A percentile compares a stretch with the other conserved stretches of the same genome.
Conservation (phyloP, 2,797 vertebrate species). For the Catamblyrhynchus diadema region DNA sequence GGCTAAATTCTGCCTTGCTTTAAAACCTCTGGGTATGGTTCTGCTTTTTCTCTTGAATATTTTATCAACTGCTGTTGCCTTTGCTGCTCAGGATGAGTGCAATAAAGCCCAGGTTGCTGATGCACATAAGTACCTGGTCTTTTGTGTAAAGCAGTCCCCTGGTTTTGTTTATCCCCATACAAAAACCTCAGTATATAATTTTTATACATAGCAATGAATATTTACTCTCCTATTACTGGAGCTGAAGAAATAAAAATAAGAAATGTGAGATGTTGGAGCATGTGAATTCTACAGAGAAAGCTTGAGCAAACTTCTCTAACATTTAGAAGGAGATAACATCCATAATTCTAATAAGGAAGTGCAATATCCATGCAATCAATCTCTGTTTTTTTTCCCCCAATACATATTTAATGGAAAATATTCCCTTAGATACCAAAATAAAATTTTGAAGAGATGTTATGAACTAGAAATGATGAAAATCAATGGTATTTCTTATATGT, state of each 20-base stretch:
- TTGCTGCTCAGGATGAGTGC: neutral
- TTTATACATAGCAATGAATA: constrained; percentile 1
- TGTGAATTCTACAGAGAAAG: neutral
- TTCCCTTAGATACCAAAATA: neutral
- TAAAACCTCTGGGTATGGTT: neutral
- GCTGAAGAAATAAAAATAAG: neutral
- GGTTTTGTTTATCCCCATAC: neutral
- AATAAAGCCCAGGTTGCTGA: neutral
- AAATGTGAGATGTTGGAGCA: neutral
- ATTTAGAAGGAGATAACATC: neutral
- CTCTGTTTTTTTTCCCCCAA: fast-evolving
- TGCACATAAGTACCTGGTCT: neutral
- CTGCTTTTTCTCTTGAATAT: neutral
- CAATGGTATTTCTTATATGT: neutral
- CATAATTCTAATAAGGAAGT: neutral
- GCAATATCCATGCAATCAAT: neutral
- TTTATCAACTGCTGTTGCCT: neutral
- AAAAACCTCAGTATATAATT: neutral
- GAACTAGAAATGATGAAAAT: neutral
- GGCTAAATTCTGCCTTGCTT: neutral
- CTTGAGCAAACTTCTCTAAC: neutral
- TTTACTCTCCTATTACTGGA: neutral
- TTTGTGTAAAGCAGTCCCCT: neutral
- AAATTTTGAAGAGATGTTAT: neutral
- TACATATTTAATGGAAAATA: neutral